phyloP scores from a whole-genome alignment of 2,797 vertebrate species.

The Helicolenus hilgendorfi region DNA sequence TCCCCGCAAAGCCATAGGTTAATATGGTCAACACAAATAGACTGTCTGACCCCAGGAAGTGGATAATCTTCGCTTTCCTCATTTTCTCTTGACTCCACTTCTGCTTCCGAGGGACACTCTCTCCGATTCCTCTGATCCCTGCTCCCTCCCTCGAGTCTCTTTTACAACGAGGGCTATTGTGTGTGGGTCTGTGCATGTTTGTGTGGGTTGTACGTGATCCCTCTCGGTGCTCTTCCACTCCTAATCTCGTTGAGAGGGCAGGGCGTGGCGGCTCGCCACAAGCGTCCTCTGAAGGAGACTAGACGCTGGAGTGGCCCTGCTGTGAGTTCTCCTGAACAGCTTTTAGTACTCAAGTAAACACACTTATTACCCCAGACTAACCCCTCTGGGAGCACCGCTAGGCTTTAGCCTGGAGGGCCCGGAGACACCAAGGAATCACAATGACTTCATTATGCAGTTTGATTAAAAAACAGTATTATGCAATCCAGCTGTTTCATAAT shows the following conservation, averaged over 20 bases:
- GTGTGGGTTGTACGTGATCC: constrained; percentile 30
- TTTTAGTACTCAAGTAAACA: constrained; percentile 27
- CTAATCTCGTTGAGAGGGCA: constrained; percentile 34
- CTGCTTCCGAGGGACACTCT: constrained; percentile 4
- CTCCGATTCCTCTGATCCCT: not conserved
- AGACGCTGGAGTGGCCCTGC: constrained; percentile 19
- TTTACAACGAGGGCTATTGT: constrained; percentile 15
- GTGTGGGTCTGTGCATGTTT: constrained; percentile 13
- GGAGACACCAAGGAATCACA: not conserved
- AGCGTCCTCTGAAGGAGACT: constrained; percentile 51
- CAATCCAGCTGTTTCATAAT: not conserved
- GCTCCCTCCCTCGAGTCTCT: constrained; percentile 2
- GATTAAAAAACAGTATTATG: not conserved
- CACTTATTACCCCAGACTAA: not conserved
- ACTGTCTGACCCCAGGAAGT: constrained; percentile 48
- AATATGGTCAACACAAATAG: constrained; percentile 66
- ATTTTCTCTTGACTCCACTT: constrained; percentile 21
- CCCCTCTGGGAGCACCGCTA: not conserved
- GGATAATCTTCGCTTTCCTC: constrained; percentile 65
- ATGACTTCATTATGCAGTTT: constrained; percentile 3
- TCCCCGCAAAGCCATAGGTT: constrained; percentile 47
- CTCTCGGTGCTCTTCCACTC: constrained; percentile 27
- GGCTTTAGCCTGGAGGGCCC: not conserved
- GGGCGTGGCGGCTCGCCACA: constrained; percentile 32
- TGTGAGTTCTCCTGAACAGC: constrained; percentile 5